Conservation (phyloP, 2,797 vertebrate genomes). For the Sandelia bainsii region DNA sequence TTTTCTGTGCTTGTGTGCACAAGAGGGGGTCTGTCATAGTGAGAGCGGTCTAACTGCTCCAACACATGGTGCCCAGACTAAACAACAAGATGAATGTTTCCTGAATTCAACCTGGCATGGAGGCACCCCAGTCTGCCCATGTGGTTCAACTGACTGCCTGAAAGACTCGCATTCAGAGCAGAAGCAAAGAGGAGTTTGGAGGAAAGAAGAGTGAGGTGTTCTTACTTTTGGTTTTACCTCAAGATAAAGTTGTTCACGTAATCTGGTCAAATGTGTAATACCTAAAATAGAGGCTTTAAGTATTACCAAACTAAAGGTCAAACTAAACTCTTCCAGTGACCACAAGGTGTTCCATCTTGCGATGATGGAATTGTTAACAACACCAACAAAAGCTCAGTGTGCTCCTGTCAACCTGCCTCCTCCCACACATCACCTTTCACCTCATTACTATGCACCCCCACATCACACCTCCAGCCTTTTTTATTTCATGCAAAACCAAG, state of each 20-base stretch:
- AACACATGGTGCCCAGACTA: constrained; percentile 81
- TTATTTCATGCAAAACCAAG: constrained; percentile 21
- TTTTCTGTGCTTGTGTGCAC: constrained; percentile 39
- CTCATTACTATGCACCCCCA: constrained; percentile 23
- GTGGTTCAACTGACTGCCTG: constrained; percentile 38
- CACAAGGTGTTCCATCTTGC: constrained; percentile 50
- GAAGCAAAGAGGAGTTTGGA: constrained; percentile 26
- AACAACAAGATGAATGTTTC: constrained; percentile 81
- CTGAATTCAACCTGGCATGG: constrained; percentile 67
- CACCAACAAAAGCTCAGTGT: constrained; percentile 73
- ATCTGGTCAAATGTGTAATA: too few relatives aligned
- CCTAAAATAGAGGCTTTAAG: too few relatives aligned
- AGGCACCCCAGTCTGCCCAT: constrained; percentile 50
- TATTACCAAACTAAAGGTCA: background rate
- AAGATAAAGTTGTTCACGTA: too few relatives aligned
- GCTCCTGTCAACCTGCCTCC: constrained; percentile 72
- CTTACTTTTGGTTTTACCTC: too few relatives aligned
- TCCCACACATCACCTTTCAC: constrained; percentile 69
- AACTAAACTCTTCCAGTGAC: constrained; percentile 32
- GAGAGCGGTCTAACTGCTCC: constrained; percentile 44
- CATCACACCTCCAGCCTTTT: constrained; percentile 54
- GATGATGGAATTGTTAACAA: constrained; percentile 60
- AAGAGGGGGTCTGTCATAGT: constrained; percentile 37
- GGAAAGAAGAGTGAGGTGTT: constrained; percentile 1
- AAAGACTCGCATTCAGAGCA: constrained; percentile 44